Evolutionary conservation across 2,797 vertebrate species (phyloP).

Genomic region (Kryptopterus vitreolus): DNA sequence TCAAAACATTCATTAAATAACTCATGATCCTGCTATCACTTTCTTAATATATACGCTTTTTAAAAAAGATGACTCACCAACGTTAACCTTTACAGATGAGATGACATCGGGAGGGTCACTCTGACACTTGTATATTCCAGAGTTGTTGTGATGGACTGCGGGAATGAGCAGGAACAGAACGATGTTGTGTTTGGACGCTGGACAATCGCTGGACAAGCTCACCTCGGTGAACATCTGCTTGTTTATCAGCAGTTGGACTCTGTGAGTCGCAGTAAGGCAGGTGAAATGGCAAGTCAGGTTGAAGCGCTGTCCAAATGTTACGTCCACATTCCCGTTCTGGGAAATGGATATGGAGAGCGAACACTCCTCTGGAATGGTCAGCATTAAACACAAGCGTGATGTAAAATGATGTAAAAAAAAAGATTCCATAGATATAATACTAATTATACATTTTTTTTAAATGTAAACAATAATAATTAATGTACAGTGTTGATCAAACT

Average conservation of each 20-base stretch:
- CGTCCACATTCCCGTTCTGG: neutral
- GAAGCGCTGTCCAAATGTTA: slow-evolving; percentile 40
- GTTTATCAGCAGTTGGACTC: slow-evolving; percentile 32
- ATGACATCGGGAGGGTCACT: neutral
- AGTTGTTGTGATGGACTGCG: slow-evolving; percentile 19
- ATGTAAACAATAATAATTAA: too few species aligned
- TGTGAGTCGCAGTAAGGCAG: neutral
- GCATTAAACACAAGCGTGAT: neutral
- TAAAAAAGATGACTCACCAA: neutral
- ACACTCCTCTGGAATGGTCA: slow-evolving; percentile 39
- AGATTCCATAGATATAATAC: too few species aligned
- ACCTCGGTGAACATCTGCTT: neutral
- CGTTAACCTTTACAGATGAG: neutral
- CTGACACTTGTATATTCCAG: slow-evolving; percentile 44
- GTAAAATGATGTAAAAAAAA: too few species aligned
- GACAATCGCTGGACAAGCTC: neutral
- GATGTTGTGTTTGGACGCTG: neutral
- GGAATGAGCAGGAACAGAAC: slow-evolving; percentile 24
- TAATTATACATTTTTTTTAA: too few species aligned
- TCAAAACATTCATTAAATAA: too few species aligned
- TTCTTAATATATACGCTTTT: too few species aligned
- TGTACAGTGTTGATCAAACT: too few species aligned
- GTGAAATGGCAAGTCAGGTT: slow-evolving; percentile 39
- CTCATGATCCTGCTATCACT: too few species aligned
- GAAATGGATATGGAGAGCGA: neutral